Conservation (phyloP, 2,888 invertebrate species). For the Philereme vetulata region DNA sequence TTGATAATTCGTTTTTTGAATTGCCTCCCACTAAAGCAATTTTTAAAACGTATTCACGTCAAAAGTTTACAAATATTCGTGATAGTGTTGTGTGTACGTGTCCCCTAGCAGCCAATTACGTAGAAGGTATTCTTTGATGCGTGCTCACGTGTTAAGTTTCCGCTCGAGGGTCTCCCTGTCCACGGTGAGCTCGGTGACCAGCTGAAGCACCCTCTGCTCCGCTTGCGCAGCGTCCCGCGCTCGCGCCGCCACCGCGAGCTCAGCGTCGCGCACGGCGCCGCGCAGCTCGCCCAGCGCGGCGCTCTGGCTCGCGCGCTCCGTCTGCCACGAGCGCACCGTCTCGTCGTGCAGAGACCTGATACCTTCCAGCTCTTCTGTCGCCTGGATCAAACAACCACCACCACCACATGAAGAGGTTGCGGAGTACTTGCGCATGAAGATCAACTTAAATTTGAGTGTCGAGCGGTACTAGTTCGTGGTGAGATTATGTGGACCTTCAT, state of each 20-base stretch:
- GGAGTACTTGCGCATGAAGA: too few species aligned
- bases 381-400: slow-evolving; percentile 44
- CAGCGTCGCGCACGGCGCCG: slow-evolving; percentile 42
- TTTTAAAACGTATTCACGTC: too few species aligned
- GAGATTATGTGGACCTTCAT: too few species aligned
- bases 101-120: too few species aligned
- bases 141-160: slow-evolving; percentile 61
- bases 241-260: slow-evolving; percentile 38
- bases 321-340: slow-evolving; percentile 69
- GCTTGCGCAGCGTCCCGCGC: slow-evolving; percentile 48
- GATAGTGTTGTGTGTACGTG: too few species aligned
- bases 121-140: too few species aligned
- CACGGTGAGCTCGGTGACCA: slow-evolving; percentile 72
- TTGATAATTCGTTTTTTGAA: too few species aligned
- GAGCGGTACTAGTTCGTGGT: too few species aligned
- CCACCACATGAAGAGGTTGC: too few species aligned
- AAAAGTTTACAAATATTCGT: too few species aligned
- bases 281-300: slow-evolving; percentile 37
- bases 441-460: too few species aligned
- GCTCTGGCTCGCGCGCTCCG: slow-evolving; percentile 45
- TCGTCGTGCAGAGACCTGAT: slow-evolving; percentile 80
- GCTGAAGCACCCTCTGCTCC: slow-evolving; percentile 55
- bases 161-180: slow-evolving; percentile 72
- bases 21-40: too few species aligned
- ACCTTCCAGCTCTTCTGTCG: slow-evolving; percentile 77